Evolutionary conservation across 2,888 invertebrate species (phyloP).

Genomic region (Lepeophtheirus nordmannii): DNA sequence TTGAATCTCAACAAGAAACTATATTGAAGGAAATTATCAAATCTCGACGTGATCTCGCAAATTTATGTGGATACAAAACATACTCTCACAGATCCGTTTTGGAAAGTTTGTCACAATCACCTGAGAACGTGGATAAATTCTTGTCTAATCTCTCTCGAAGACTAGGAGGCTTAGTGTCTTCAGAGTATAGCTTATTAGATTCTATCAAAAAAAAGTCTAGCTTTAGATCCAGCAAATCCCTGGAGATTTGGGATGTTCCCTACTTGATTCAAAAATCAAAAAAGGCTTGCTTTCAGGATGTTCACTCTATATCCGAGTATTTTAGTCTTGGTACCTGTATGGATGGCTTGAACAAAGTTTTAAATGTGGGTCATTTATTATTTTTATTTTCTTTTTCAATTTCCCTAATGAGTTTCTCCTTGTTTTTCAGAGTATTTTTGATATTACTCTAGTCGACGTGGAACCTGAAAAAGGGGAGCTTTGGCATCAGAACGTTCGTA

Average conservation of each 20-base stretch:
- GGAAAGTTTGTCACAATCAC: slow-evolving; percentile 67
- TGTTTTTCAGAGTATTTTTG: slow-evolving; percentile 46
- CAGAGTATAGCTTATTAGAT: slow-evolving; percentile 1
- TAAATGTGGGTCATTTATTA: slow-evolving; percentile 38
- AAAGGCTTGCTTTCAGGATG: slow-evolving; percentile 30
- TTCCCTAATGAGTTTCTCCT: background rate
- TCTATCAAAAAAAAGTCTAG: background rate
- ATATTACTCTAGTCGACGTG: slow-evolving; percentile 56
- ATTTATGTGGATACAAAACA: slow-evolving; percentile 70
- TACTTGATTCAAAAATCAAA: slow-evolving; percentile 57
- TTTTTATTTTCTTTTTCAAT: background rate
- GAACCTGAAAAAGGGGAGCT: slow-evolving; percentile 61
- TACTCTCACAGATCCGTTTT: slow-evolving; percentile 77
- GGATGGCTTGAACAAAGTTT: slow-evolving; percentile 86
- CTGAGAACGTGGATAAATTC: slow-evolving; percentile 62
- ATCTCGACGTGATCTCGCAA: slow-evolving; percentile 61
- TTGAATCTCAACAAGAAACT: slow-evolving; percentile 56
- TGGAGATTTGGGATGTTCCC: slow-evolving; percentile 63
- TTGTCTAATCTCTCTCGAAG: slow-evolving; percentile 56
- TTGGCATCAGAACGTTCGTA: slow-evolving; percentile 77
- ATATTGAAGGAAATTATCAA: slow-evolving; percentile 54
- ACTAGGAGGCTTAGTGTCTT: slow-evolving; percentile 47
- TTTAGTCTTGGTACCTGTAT: slow-evolving; percentile 87
- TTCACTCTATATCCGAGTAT: slow-evolving; percentile 58
- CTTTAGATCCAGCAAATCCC: background rate